phyloP scores from a whole-genome alignment of 2,113 vertebrate species.

The Climacteris rufus region DNA sequence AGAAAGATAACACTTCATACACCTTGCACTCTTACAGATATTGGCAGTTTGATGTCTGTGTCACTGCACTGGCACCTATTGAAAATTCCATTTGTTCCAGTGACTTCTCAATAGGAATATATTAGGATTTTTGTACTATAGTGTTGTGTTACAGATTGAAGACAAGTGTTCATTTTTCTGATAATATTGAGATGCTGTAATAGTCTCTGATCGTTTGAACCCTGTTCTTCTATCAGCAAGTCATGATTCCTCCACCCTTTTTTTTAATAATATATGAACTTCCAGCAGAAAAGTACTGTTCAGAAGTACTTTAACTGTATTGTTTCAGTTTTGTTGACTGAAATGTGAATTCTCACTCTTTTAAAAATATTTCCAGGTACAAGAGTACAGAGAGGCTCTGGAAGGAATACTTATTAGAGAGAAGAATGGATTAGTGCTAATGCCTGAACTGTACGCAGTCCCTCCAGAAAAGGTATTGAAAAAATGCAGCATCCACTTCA shows the following conservation, averaged over 20 bases:
- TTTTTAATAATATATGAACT: neutral
- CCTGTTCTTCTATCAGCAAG: neutral
- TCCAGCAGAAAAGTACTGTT: neutral
- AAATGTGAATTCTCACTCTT: neutral
- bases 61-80: neutral
- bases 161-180: neutral
- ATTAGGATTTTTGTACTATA: neutral
- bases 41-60: neutral
- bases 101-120: neutral
- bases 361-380: slow-evolving; percentile 75
- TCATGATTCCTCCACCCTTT: rapidly evolving
- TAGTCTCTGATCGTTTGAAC: neutral
- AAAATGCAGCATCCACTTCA: neutral
- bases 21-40: neutral
- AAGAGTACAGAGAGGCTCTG: slow-evolving; percentile 93
- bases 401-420: slow-evolving; percentile 91
- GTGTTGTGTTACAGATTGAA: neutral
- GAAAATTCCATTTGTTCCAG: neutral
- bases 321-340: neutral
- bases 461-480: slow-evolving; percentile 85
- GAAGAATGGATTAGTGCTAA: slow-evolving; percentile 86
- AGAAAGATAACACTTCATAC: neutral
- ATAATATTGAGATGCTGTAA: neutral
- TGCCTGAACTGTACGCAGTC: slow-evolving; percentile 94
- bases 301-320: neutral